Base-by-base conservation (phyloP, 2,797 vertebrate species). In the Todus mexicanus region DNA sequence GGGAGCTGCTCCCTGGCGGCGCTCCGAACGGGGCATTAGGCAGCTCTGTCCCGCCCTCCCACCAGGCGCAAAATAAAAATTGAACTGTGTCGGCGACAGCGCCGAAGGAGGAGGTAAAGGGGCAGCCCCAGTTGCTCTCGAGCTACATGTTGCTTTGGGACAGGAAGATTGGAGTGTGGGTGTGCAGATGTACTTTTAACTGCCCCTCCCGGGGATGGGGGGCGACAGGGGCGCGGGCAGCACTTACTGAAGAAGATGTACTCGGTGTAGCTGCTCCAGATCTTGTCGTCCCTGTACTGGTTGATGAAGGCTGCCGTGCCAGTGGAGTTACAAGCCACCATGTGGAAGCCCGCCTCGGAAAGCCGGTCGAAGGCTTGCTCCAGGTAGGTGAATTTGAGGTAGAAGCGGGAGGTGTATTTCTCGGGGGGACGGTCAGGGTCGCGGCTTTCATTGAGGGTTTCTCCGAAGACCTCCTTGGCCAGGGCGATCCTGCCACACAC, bases 241-340 rank as follows among this genome's bases (percentile, higher is more conserved):
- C 68, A 98, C 98, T 98, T 98, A 98, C 98, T 97, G 96, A 98
- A 99, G 89, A 99, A 99, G 96, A 99, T 98, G 97, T 98, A 99
- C 92, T 99, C 98, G 0, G 98, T 99, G 91, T 98, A 99, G 97
- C 98, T 98, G 97, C 98, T 98, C 98, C 98, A 99, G 92, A 98
- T 97, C 96, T 98, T 98, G 97, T 99, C 98, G 14, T 98, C 98
- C 92, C 98, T 96, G 95, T 98, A 98, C 96, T 98, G 98, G 96
- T 98, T 97, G 93, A 98, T 96, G 89, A 98, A 98, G 48, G 98
- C 98, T 56, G 98, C 98, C 2, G 98, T 98, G 84, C 98, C 98
- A 1, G 98, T 98, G 83, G 98, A 98, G 96, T 98, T 98, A 79
- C 98, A 98, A 87, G 98, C 98, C 95, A 98, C 98, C 98, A 99